Conservation (phyloP, 2,888 invertebrate genomes). For the Leucozona laternaria region DNA sequence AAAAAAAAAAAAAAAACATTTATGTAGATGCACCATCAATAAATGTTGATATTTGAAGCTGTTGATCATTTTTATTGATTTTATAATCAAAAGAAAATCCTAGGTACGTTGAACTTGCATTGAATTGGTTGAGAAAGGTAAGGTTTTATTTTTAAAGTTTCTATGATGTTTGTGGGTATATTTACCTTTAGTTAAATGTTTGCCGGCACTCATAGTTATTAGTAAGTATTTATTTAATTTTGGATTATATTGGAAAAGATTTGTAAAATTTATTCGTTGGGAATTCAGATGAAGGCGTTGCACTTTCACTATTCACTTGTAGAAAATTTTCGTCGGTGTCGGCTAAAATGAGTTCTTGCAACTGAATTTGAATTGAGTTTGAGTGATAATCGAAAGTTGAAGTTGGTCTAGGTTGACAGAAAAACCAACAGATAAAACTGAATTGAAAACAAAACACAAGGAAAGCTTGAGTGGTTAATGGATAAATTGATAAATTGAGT, state of each 20-base stretch:
- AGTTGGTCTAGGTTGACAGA: constrained; percentile 33
- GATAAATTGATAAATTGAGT: constrained; percentile 15
- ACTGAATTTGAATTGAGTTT: constrained; percentile 1
- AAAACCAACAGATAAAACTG: constrained; percentile 4
- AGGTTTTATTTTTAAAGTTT: constrained; percentile 3
- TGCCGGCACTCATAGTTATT: constrained; percentile 71
- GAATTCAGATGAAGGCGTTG: constrained; percentile 20
- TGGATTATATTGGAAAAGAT: background rate
- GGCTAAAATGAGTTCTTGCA: background rate
- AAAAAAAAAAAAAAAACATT: background rate
- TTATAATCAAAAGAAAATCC: background rate
- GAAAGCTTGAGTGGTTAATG: background rate
- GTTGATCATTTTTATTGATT: constrained; percentile 56
- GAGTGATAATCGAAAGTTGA: background rate
- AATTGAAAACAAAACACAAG: background rate
- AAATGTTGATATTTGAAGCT: background rate
- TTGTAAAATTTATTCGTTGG: background rate
- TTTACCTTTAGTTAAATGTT: constrained; percentile 74
- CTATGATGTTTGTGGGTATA: background rate
- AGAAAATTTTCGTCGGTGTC: constrained; percentile 6
- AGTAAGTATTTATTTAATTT: background rate
- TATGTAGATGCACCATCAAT: background rate
- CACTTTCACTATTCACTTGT: constrained; percentile 12
- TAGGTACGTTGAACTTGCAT: background rate
- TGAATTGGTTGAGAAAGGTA: constrained; percentile 1